Conservation (phyloP, 1,140 invertebrate genomes). For the Ceratitis capitata region DNA sequence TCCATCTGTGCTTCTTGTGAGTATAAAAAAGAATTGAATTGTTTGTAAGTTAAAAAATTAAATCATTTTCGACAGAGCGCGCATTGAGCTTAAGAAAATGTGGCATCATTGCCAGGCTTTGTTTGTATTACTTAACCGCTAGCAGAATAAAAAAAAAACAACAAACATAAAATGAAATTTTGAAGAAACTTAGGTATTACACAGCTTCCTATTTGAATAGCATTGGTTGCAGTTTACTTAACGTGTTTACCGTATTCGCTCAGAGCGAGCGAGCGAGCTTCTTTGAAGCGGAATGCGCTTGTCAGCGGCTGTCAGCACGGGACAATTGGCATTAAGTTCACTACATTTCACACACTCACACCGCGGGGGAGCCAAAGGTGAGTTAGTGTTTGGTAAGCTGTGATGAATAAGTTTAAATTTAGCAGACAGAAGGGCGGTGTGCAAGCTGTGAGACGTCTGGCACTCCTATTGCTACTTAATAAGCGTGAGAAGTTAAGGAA, state of each 20-base stretch:
- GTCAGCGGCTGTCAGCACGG: constrained; percentile 28
- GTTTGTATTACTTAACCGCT: not conserved
- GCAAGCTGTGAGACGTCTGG: not conserved
- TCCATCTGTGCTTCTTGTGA: not conserved
- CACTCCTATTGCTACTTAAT: not conserved
- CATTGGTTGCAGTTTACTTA: not conserved
- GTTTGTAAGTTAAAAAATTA: constrained; percentile 11
- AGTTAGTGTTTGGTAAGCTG: too few species aligned
- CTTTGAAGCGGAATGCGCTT: constrained; percentile 13
- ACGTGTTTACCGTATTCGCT: not conserved
- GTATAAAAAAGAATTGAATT: not conserved
- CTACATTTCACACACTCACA: constrained; percentile 24
- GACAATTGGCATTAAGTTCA: constrained; percentile 37
- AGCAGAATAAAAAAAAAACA: not conserved
- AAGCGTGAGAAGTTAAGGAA: too few species aligned
- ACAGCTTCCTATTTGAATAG: constrained; percentile 19
- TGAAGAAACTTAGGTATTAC: not conserved
- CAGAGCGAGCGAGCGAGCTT: too few species aligned
- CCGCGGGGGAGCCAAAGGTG: not conserved
- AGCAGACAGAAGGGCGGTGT: not conserved
- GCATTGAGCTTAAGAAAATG: not conserved
- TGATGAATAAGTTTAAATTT: not conserved
- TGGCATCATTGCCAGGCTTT: constrained; percentile 7
- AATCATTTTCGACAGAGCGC: constrained; percentile 32
- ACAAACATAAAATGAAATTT: too few species aligned